phyloP scores from a whole-genome alignment of 2,113 vertebrate genomes.

The Lophochroa leadbeateri region DNA sequence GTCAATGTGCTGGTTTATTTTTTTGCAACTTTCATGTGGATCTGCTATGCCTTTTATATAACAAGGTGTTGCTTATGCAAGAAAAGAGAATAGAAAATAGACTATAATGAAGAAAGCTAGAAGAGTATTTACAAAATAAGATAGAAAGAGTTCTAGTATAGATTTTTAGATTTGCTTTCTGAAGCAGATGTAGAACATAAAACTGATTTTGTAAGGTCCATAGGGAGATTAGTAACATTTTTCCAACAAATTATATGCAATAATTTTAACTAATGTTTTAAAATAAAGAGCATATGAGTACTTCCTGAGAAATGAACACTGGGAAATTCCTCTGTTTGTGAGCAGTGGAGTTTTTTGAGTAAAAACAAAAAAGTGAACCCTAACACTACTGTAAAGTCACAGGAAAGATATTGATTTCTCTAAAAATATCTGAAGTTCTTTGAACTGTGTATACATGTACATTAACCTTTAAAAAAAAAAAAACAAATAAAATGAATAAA shows the following conservation, averaged over 20 bases:
- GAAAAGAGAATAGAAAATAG: not conserved
- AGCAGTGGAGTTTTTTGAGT: not conserved
- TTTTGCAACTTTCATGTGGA: not conserved
- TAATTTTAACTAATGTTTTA: not conserved
- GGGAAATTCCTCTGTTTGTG: conserved; percentile 8
- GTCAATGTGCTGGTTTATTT: not conserved
- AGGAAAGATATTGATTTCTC: conserved; percentile 58
- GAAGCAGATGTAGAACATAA: not conserved
- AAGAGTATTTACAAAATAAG: not conserved
- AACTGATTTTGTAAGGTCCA: not conserved
- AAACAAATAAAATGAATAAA: conserved; percentile 3
- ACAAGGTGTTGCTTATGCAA: not conserved
- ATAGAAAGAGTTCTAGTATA: not conserved
- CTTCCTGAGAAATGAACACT: not conserved
- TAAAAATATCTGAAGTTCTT: conserved; percentile 62
- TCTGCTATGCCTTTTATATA: not conserved
- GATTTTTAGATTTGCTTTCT: not conserved
- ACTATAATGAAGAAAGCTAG: not conserved
- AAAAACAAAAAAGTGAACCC: not conserved
- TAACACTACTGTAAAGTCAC: not conserved
- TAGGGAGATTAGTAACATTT: not conserved
- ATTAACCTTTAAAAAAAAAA: conserved; percentile 36
- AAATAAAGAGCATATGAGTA: not conserved
- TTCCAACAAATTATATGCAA: not conserved
- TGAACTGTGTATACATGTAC: conserved; percentile 51